phyloP scores from a whole-genome alignment of 2,797 vertebrate genomes.

The Brachyalestes nurse region DNA sequence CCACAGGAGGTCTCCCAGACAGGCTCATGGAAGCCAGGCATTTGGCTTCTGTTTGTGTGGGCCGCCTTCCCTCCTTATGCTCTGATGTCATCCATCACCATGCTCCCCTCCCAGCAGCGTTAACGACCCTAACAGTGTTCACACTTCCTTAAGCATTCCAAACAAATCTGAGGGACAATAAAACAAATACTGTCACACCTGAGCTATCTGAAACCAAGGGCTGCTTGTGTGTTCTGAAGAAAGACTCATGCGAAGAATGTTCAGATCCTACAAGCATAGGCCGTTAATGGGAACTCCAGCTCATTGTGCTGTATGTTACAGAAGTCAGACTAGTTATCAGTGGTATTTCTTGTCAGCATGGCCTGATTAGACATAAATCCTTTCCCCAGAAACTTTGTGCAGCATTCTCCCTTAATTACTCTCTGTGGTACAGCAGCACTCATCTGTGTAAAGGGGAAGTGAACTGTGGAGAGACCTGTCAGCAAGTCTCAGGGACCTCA shows the following conservation, averaged over 20 bases:
- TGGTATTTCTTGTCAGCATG: background rate
- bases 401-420: constrained; percentile 33
- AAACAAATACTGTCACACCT: constrained; percentile 16
- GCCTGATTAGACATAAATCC: constrained; percentile 35
- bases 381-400: constrained; percentile 24
- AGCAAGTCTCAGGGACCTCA: constrained; percentile 78
- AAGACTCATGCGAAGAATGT: background rate
- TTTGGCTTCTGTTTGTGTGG: constrained; percentile 62
- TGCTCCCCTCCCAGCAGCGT: constrained; percentile 40
- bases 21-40: constrained; percentile 37
- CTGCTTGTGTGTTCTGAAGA: background rate
- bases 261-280: background rate
- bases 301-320: background rate
- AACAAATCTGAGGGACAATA: constrained; percentile 29
- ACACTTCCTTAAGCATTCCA: constrained; percentile 43
- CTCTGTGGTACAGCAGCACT: constrained; percentile 48
- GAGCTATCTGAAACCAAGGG: background rate
- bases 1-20: constrained; percentile 68
- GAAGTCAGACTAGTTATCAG: constrained; percentile 12
- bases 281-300: background rate
- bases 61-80: constrained; percentile 42
- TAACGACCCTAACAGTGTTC: constrained; percentile 66
- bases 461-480: constrained; percentile 77
- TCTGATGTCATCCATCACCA: constrained; percentile 62
- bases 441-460: constrained; percentile 61